Base-by-base conservation (phyloP, 2,888 invertebrate genomes). In the Brachypterus glaber region DNA sequence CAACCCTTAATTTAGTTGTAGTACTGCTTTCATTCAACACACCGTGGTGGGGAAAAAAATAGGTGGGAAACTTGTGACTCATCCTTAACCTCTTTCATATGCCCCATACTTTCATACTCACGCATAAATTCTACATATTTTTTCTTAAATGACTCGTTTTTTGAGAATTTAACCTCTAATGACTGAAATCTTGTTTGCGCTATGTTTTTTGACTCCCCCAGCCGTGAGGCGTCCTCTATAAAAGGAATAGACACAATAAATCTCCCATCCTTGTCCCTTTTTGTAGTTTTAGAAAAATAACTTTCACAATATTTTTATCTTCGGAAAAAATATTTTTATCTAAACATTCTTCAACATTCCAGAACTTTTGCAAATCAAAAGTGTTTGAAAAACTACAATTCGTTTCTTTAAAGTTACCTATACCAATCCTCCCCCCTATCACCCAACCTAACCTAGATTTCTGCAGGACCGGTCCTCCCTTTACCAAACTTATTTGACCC, bases 1-100 rank as follows among this genome's bases (percentile, higher is more conserved):
- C 41, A 3, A 43, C 43, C 3, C 40, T 30, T 13, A 43, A 32
- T 16, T 36, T 39, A 3, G 41, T 44, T 2, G 44, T 33, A 7
- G 11, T n/a, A 27, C 35, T 38, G 4, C 17, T 3, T 13, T 39
- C 44, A 11, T 30, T 18, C 5, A 40, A 12, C 2, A 40, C 40
- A 1, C 31, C 40, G 11, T 40, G 43, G 12, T 43, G 40, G 2
- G 40, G 40, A 18, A 40, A 11, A 9, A 12, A 37, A 35, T 33
- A 41, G 16, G 9, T 13, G 8, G n/a, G 11, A 13, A 11, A n/a
- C 9, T 11, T 18, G 32, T 33, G 21, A 14, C 24, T 13, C 3
- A 2, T 24, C 3, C 9, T 14, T 4, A 9, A 30, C 32, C 17
- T 21, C 3, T 8, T 31, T 26, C 42, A 42, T 42, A 24, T 42